Conservation (phyloP, 2,113 vertebrate species). For the Haemorhous mexicanus region DNA sequence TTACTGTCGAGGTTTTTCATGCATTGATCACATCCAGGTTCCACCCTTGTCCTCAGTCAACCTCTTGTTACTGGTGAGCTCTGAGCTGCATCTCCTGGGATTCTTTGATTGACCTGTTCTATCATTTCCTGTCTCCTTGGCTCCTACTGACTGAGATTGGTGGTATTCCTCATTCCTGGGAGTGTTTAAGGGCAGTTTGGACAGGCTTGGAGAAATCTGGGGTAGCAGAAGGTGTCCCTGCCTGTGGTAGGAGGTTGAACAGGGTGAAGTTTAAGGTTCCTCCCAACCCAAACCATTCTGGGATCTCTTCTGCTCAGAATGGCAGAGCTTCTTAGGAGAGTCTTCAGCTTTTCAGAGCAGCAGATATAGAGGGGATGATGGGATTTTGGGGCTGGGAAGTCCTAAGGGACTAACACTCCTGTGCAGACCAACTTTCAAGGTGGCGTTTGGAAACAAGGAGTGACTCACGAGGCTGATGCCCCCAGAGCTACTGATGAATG, state of each 20-base stretch:
- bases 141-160: fast-evolving
- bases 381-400: background rate
- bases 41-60: background rate
- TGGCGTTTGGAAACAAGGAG: background rate
- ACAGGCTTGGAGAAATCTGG: background rate
- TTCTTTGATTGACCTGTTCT: background rate
- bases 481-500: background rate
- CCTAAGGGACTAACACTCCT: fast-evolving
- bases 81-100: background rate
- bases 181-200: background rate
- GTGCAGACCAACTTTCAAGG: background rate
- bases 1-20: background rate
- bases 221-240: background rate
- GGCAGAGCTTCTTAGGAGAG: background rate
- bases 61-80: background rate
- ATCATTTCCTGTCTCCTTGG: background rate
- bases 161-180: background rate
- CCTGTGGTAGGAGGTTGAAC: fast-evolving
- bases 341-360: background rate
- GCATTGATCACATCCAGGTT: fast-evolving
- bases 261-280: background rate
- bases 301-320: background rate
- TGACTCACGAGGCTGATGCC: fast-evolving
- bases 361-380: background rate
- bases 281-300: background rate